phyloP scores from a whole-genome alignment of 2,888 invertebrate genomes.

The Agelastica alni region DNA sequence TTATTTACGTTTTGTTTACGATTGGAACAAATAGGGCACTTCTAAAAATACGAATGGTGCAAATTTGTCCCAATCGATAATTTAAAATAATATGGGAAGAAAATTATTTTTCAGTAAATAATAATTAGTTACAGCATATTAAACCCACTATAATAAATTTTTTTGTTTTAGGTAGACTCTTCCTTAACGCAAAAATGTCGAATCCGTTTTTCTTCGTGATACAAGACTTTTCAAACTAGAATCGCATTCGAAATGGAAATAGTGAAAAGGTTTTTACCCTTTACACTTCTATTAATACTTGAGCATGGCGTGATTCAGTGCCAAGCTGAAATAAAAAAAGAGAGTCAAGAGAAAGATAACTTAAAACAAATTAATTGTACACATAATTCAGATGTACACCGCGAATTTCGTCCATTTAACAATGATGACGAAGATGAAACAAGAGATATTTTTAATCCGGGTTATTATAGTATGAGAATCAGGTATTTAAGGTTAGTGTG shows the following conservation, averaged over 20 bases:
- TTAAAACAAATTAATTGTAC: slow-evolving; percentile 16
- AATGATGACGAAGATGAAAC: slow-evolving; percentile 38
- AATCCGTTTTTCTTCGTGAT: slow-evolving; percentile 12
- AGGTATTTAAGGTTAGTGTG: slow-evolving; percentile 31
- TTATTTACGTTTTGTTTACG: no score
- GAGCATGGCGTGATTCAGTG: slow-evolving; percentile 30
- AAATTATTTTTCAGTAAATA: no score
- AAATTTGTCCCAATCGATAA: no score
- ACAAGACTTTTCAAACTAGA: slow-evolving; percentile 21
- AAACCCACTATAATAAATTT: no score
- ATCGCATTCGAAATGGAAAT: slow-evolving; percentile 23
- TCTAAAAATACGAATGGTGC: no score
- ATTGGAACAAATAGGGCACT: not conserved
- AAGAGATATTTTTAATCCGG: slow-evolving; percentile 36
- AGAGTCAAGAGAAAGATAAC: slow-evolving; percentile 15
- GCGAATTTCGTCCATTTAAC: slow-evolving; percentile 42
- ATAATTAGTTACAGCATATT: no score
- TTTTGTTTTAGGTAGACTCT: slow-evolving; percentile 17
- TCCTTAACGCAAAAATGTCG: slow-evolving; percentile 15
- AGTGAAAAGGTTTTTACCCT: slow-evolving; percentile 33
- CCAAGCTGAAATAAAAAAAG: slow-evolving; percentile 32
- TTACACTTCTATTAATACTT: slow-evolving; percentile 39
- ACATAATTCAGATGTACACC: slow-evolving; percentile 27
- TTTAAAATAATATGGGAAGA: no score
- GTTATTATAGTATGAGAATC: slow-evolving; percentile 28